Evolutionary conservation across 2,888 invertebrate species (phyloP).

Genomic region (Sericinus montela): DNA sequence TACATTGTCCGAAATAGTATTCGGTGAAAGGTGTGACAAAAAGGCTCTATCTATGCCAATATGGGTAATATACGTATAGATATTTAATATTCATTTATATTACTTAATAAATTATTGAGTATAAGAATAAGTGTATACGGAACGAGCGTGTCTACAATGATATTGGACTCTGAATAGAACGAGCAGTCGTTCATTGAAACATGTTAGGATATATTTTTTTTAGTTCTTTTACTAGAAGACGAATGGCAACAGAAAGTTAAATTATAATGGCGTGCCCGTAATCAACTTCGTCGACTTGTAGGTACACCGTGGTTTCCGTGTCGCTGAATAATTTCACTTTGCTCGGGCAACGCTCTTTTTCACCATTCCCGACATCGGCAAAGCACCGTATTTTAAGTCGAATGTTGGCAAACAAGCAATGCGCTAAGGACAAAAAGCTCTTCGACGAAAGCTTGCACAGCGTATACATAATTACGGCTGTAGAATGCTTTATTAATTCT

Average conservation of each 20-base stretch:
- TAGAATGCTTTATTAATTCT: too few relatives aligned
- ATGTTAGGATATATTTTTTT: too few relatives aligned
- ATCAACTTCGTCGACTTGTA: slow-evolving; percentile 28
- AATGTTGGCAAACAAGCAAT: slow-evolving; percentile 24
- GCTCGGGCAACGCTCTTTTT: slow-evolving; percentile 25
- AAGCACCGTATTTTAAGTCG: slow-evolving; percentile 26
- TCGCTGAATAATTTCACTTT: slow-evolving; percentile 38
- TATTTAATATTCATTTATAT: too few relatives aligned
- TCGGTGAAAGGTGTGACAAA: too few relatives aligned
- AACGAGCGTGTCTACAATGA: too few relatives aligned
- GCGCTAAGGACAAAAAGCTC: slow-evolving; percentile 18
- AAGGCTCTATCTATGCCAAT: too few relatives aligned
- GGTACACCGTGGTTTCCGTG: slow-evolving; percentile 31
- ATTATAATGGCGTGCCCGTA: slow-evolving; percentile 31
- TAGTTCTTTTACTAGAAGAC: neutral
- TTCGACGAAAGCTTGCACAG: slow-evolving; percentile 2
- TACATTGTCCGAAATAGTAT: too few relatives aligned
- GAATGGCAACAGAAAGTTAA: slow-evolving; percentile 16
- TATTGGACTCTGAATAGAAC: too few relatives aligned
- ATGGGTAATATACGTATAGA: too few relatives aligned
- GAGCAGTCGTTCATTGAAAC: too few relatives aligned
- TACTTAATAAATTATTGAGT: too few relatives aligned
- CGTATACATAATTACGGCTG: slow-evolving; percentile 1
- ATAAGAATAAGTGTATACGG: too few relatives aligned
- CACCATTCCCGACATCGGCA: slow-evolving; percentile 24